phyloP scores from a whole-genome alignment of 2,797 vertebrate genomes.

The Clarias laeviceps region DNA sequence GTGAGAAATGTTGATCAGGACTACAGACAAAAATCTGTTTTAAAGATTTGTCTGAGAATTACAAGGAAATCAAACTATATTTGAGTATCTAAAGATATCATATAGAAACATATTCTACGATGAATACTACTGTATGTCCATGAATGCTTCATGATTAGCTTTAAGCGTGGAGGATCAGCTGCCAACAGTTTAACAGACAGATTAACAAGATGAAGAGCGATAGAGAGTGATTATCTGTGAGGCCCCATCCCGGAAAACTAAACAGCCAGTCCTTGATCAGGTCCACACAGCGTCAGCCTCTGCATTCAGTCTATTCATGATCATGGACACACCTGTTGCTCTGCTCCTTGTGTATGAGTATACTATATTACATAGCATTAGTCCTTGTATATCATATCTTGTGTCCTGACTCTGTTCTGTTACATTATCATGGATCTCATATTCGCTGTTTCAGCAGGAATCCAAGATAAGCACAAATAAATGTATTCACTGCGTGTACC shows the following conservation, averaged over 20 bases:
- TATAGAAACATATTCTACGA: background rate
- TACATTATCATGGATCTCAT: constrained; percentile 5
- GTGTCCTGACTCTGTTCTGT: background rate
- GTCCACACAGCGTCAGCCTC: background rate
- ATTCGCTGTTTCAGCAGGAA: background rate
- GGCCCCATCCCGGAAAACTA: background rate
- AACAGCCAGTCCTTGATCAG: background rate
- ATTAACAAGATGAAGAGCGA: background rate
- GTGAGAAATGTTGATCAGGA: background rate
- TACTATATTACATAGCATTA: background rate
- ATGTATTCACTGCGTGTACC: background rate
- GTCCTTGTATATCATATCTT: background rate
- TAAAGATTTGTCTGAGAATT: background rate
- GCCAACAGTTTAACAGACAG: background rate
- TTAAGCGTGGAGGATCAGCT: background rate
- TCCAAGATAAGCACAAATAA: constrained; percentile 7
- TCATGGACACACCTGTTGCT: background rate
- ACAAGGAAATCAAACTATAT: background rate
- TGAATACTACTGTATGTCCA: background rate
- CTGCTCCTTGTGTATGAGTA: background rate
- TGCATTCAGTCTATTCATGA: background rate
- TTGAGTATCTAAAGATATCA: background rate
- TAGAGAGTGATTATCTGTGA: background rate
- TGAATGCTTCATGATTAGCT: background rate
- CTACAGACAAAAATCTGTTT: background rate